Evolutionary conservation across 2,113 vertebrate species (phyloP), one percentile per base, ranked within the genome.

Genomic region (Dascyllus trimaculatus): DNA sequence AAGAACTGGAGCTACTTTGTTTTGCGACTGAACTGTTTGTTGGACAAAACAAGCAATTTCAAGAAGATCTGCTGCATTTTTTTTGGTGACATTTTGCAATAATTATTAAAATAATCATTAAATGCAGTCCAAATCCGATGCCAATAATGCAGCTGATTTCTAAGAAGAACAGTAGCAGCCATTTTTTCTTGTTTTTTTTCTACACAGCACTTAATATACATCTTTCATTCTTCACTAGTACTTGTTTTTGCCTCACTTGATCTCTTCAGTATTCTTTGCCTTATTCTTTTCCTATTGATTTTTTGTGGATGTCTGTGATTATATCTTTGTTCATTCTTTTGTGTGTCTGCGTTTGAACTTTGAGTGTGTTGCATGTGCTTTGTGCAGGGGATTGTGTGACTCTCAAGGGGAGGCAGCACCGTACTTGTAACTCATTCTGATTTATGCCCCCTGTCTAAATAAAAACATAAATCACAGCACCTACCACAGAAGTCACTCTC

Each of bases 361-460:
- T 46, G 71, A 61, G 82, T 82, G 84, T 74, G 60, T 57, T 83
- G 54, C 71, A 62, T 81, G 74, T 63, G 76, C 61, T 81, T 63
- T 57, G 70, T 72, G 70, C 64, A 54, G 63, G 19, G 21, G 6
- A 40, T 80, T 71, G 78, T 88, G 88, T 68, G 85, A 86, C 89
- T 90, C 84, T 84, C 71, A 14, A 81, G 92, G 90, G 93, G 89
- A 78, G 87, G 90, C 24, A 72, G 83, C 69, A 4, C 62, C 40
- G 65, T 81, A 90, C 93, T 92, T 93, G 92, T 94, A 93, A 94
- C 91, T 94, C 93, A 93, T 88, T 91, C 88, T 94, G 94, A 95
- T 94, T 95, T 92, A 95, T 95, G 91, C 87, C 86, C 78, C 84
- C 72, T 76, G 92, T 93, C 89, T 89, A 93, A 94, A 94, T 93